phyloP scores from a whole-genome alignment of 2,888 invertebrate species.

The Philonicus albiceps region DNA sequence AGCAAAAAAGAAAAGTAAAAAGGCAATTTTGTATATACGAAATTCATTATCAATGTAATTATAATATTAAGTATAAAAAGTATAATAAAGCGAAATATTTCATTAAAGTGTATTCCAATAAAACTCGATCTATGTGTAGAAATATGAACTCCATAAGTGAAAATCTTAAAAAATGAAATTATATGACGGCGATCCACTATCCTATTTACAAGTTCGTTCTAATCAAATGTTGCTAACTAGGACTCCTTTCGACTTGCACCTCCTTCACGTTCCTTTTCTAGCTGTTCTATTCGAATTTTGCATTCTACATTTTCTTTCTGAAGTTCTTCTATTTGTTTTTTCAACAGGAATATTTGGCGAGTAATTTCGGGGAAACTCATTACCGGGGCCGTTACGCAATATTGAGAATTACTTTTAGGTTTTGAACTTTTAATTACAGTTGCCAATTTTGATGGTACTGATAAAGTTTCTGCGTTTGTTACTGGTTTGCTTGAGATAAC shows the following conservation, averaged over 20 bases:
- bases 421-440: background rate
- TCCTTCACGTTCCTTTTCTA: conserved; percentile 52
- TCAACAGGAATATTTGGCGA: conserved; percentile 58
- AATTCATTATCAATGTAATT: background rate
- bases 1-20: background rate
- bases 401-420: background rate
- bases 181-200: background rate
- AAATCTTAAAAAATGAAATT: background rate
- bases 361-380: conserved; percentile 59
- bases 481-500: background rate
- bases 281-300: conserved; percentile 55
- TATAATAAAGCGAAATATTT: background rate
- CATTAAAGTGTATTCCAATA: background rate
- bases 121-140: background rate
- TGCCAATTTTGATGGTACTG: background rate
- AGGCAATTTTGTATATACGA: background rate
- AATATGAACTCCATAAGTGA: background rate
- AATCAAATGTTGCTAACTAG: background rate
- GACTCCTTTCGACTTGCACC: background rate
- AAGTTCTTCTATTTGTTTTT: conserved; percentile 58
- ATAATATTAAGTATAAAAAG: background rate
- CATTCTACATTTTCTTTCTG: conserved; percentile 60
- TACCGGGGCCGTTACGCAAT: conserved; percentile 52
- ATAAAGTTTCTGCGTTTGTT: background rate
- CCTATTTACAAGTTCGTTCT: background rate